These are phyloP conservation scores for Heliocidaris erythrogramma DNA, from an alignment of 35 echinoderm and acorn worm genomes.

Conservation along the genomic window DNA sequence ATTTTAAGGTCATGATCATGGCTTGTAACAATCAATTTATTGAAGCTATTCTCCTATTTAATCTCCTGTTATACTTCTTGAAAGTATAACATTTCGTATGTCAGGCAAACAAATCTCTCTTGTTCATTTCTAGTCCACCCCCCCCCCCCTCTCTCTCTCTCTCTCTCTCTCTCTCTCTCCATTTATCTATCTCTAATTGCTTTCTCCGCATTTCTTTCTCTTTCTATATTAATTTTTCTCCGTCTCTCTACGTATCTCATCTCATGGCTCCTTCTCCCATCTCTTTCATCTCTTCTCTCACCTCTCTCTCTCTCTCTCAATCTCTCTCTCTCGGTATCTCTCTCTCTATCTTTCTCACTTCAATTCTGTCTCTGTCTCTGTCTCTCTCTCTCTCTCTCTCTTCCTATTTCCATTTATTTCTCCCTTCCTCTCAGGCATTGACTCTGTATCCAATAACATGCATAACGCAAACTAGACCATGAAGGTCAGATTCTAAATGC, in stretches of 20 bases:
- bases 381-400: not conserved
- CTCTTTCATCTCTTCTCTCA: no score
- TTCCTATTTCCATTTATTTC: no score
- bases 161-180: constrained; percentile 31
- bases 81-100: not conserved
- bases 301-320: not conserved
- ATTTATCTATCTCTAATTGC: not conserved
- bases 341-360: no score
- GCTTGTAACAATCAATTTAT: no score
- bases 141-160: not conserved
- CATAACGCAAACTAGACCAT: not conserved
- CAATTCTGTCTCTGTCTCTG: no score
- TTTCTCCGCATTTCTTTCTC: constrained; percentile 4
- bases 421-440: not conserved
- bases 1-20: no score
- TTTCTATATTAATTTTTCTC: no score
- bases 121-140: not conserved
- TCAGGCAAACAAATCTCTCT: not conserved
- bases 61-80: no score
- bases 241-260: not conserved
- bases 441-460: not conserved
- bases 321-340: not conserved
- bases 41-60: no score
- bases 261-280: not conserved
- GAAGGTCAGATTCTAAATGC: not conserved